Evolutionary conservation across 1,140 invertebrate genomes (phyloP), one percentile per base, ranked within the genome.

Genomic region (Drepana arcuata): DNA sequence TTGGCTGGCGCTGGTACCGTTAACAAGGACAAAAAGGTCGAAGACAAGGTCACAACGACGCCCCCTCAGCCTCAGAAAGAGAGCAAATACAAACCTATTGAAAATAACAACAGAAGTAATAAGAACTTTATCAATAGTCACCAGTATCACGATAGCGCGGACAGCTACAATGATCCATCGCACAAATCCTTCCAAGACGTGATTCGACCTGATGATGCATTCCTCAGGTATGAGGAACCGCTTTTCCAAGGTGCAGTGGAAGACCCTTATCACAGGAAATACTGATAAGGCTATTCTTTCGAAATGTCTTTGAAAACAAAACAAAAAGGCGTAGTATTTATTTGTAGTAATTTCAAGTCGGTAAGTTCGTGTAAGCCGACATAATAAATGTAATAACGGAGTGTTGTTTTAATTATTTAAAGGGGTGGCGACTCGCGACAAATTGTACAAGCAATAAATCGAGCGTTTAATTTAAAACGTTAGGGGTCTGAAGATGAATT

Each of bases 371-470:
- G 52, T 71, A 67, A 73, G 57, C 61, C 47, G 52, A 47, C 54
- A 42, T 50, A 82, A 79, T 79, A 75, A 79, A 82, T 56, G 62
- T 73, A 69, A 69, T 67, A 68, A 70, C 45, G 44, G 60, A 68
- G 61, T 50, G 49, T 53, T 55, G 69, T 71, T 74, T 75, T 77
- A 82, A 79, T 79, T 74, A 71, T 59, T 49, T 46, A 31, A 45
- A 51, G 58, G 65, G 56, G 41, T 52, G 46, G 60, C 49, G 58
- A 51, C 54, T n/a, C n/a, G n/a, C 78, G 74, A 81, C 77, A 78
- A 78, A 79, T 81, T 78, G 74, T 78, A 65, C 70, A 51, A 67
- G 74, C 51, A 74, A 82, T 79, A 82, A 82, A 82, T 82, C 72
- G 69, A 62, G 48, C 59, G 46, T 78, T 78, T 67, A 82, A 78